Percentiles rank a stretch among this genome's conserved stretches.
phyloP scores from a whole-genome alignment of 2,888 invertebrate species.

The Rhagonycha lutea region DNA sequence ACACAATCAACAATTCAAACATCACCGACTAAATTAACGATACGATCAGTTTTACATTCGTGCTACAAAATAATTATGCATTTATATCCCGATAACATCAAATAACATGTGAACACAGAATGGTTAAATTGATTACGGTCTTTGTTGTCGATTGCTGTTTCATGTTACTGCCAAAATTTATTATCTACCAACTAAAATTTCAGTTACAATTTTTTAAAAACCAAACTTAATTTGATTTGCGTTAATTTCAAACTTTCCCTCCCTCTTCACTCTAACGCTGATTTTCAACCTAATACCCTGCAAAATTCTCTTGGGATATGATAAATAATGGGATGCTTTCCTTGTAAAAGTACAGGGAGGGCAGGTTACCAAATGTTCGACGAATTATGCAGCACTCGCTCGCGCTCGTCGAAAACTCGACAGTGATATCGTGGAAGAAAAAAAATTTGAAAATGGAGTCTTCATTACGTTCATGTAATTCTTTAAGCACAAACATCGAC shows the following conservation, averaged over 20 bases:
- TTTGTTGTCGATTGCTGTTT: constrained; percentile 48
- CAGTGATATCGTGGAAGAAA: too few relatives aligned
- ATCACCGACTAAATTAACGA: constrained; percentile 20
- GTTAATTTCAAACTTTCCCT: not conserved
- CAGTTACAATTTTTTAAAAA: not conserved
- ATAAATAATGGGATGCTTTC: too few relatives aligned
- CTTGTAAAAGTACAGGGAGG: too few relatives aligned
- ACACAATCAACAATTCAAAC: constrained; percentile 23
- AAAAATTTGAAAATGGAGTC: too few relatives aligned
- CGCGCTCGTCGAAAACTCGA: too few relatives aligned
- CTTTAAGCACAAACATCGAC: not conserved
- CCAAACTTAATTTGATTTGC: not conserved
- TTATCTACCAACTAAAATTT: constrained; percentile 35
- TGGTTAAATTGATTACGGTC: constrained; percentile 49
- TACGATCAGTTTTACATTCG: constrained; percentile 20
- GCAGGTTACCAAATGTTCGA: too few relatives aligned
- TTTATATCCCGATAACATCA: constrained; percentile 41
- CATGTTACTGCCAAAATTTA: constrained; percentile 40
- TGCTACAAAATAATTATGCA: constrained; percentile 23
- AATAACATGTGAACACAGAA: constrained; percentile 47
- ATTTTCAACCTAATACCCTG: too few relatives aligned
- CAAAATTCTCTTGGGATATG: too few relatives aligned
- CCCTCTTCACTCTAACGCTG: too few relatives aligned
- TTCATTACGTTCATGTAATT: not conserved
- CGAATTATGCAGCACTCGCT: too few relatives aligned